Evolutionary conservation across 2,888 invertebrate species (phyloP).

Genomic region (Euclidia mi): DNA sequence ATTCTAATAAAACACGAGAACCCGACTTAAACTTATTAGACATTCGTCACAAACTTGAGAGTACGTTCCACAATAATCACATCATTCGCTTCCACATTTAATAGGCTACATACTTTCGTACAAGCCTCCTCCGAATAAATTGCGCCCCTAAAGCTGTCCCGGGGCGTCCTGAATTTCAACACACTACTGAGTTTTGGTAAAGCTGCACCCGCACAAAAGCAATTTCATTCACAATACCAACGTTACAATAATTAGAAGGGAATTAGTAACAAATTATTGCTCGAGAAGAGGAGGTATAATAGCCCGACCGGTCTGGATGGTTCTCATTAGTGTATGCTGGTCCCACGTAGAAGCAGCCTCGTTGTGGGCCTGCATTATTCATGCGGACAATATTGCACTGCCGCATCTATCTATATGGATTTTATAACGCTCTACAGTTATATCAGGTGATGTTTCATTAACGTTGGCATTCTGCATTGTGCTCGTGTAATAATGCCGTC

Average conservation of each 20-base stretch:
- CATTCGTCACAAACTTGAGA: conserved; percentile 8
- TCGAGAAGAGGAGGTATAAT: conserved; percentile 80
- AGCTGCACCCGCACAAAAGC: conserved; percentile 55
- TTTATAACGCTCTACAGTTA: conserved; percentile 62
- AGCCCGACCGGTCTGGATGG: conserved; percentile 76
- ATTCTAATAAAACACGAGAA: conserved; percentile 4
- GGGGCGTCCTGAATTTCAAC: conserved; percentile 30
- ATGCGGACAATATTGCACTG: conserved; percentile 87
- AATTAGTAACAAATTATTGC: conserved; percentile 88
- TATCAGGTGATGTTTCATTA: conserved; percentile 66
- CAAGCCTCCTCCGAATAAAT: conserved; percentile 26
- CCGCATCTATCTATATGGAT: conserved; percentile 70
- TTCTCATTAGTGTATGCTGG: conserved; percentile 85
- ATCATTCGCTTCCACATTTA: conserved; percentile 12
- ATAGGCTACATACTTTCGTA: conserved; percentile 28
- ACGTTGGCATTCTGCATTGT: conserved; percentile 62
- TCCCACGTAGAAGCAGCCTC: conserved; percentile 72
- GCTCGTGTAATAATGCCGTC: conserved; percentile 53
- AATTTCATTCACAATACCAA: conserved; percentile 61
- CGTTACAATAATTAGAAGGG: conserved; percentile 82
- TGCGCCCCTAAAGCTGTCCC: conserved; percentile 10
- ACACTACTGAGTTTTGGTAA: conserved; percentile 39
- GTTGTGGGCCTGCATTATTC: conserved; percentile 86
- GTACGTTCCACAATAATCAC: conserved; percentile 13
- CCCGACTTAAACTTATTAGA: conserved; percentile 1